Conservation (phyloP, 2,797 vertebrate genomes). For the Choloepus didactylus region DNA sequence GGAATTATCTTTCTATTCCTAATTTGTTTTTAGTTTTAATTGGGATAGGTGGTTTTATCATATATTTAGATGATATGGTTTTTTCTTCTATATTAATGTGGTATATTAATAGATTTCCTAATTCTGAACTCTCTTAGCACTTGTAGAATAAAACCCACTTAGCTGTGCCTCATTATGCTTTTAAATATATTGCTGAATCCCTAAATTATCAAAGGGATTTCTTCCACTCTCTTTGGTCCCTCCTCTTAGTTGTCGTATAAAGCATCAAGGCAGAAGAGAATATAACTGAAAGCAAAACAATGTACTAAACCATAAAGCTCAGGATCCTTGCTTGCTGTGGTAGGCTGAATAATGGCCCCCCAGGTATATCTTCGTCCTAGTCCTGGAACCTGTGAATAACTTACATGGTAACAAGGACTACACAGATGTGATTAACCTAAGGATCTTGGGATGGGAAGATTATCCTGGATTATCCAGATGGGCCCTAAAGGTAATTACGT, state of each 20-base stretch:
- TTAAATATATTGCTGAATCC: background rate
- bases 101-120: conserved; percentile 28
- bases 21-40: conserved; percentile 58
- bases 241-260: conserved; percentile 40
- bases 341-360: background rate
- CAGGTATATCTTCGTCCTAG: background rate
- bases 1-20: conserved; percentile 45
- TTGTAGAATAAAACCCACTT: conserved; percentile 45
- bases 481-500: background rate
- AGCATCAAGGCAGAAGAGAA: background rate
- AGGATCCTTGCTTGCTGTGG: background rate
- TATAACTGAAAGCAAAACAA: background rate
- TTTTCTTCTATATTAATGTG: conserved; percentile 37
- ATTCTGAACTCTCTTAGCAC: conserved; percentile 61
- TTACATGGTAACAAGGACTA: background rate
- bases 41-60: background rate
- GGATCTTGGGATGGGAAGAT: background rate
- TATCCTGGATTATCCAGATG: background rate
- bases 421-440: background rate
- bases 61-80: conserved; percentile 2
- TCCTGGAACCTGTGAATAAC: background rate
- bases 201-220: conserved; percentile 51
- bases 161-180: background rate
- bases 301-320: background rate
- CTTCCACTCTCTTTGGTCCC: background rate